These are phyloP conservation scores for Dynastes tityus DNA, from an alignment of 2,888 invertebrate species.

Conservation along the genomic window DNA sequence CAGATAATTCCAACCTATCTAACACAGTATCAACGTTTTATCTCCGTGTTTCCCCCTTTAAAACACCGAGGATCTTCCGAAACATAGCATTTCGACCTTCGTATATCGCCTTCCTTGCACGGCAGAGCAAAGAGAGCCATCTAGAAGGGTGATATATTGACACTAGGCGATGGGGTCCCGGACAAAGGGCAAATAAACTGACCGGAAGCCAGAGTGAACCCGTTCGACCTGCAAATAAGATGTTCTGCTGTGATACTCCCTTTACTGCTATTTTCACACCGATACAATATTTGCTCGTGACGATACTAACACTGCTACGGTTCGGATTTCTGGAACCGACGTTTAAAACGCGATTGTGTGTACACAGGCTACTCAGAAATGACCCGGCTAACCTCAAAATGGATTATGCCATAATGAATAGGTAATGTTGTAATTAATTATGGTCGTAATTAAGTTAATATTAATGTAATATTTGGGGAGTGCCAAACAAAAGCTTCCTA, in stretches of 20 bases:
- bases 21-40: constrained; percentile 29
- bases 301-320: constrained; percentile 32
- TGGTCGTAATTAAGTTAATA: neutral
- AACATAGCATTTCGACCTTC: neutral
- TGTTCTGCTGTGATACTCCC: constrained; percentile 62
- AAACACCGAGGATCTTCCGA: neutral
- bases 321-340: constrained; percentile 14
- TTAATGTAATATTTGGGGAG: neutral
- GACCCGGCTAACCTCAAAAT: constrained; percentile 5
- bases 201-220: constrained; percentile 66
- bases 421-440: constrained; percentile 14
- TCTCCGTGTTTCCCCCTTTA: constrained; percentile 23
- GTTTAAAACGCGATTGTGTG: constrained; percentile 13
- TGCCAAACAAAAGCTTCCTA: no score
- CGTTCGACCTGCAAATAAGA: constrained; percentile 68
- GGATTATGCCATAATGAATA: constrained; percentile 12
- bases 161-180: constrained; percentile 62
- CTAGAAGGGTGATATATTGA: constrained; percentile 67
- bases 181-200: constrained; percentile 67
- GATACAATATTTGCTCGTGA: constrained; percentile 51
- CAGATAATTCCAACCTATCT: constrained; percentile 19
- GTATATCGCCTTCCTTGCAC: constrained; percentile 56
- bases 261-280: constrained; percentile 51
- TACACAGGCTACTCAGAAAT: neutral
- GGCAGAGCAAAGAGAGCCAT: constrained; percentile 64